These are phyloP conservation scores for Saturnia japonica DNA, from an alignment of 2,888 invertebrate genomes.

Conservation along the genomic window DNA sequence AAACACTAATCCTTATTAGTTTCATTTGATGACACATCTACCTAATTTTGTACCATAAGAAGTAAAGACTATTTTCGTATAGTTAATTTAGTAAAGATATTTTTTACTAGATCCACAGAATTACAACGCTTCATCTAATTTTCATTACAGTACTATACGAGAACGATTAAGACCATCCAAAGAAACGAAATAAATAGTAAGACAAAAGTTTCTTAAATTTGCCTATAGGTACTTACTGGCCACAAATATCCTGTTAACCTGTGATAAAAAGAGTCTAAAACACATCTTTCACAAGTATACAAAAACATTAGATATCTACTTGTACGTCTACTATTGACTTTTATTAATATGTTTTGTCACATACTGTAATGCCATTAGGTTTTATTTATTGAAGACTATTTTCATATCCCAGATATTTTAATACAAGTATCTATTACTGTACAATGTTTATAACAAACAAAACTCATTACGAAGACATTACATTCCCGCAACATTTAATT, in stretches of 20 bases:
- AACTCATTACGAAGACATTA: conserved; percentile 14
- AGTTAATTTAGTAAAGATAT: background rate
- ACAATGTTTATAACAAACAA: background rate
- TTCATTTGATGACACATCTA: conserved; percentile 8
- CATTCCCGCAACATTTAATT: conserved; percentile 33
- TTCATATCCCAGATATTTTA: background rate
- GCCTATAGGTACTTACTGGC: background rate
- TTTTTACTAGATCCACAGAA: background rate
- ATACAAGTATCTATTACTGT: background rate
- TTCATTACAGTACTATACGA: background rate
- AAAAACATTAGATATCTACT: background rate
- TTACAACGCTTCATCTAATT: background rate
- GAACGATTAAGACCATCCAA: background rate
- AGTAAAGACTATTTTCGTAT: background rate
- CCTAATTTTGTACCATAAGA: background rate
- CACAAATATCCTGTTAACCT: background rate
- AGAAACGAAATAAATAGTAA: background rate
- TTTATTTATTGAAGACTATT: background rate
- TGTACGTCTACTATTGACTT: background rate
- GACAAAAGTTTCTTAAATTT: background rate
- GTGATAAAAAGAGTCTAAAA: background rate
- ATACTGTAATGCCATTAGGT: no score
- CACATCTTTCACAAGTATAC: background rate
- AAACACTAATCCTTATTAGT: conserved; percentile 24
- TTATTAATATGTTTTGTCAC: background rate